A percentile compares a stretch with the other conserved stretches of the same genome.
Evolutionary conservation across 2,797 vertebrate species (phyloP).

Genomic region (Sebastolobus altivelis): DNA sequence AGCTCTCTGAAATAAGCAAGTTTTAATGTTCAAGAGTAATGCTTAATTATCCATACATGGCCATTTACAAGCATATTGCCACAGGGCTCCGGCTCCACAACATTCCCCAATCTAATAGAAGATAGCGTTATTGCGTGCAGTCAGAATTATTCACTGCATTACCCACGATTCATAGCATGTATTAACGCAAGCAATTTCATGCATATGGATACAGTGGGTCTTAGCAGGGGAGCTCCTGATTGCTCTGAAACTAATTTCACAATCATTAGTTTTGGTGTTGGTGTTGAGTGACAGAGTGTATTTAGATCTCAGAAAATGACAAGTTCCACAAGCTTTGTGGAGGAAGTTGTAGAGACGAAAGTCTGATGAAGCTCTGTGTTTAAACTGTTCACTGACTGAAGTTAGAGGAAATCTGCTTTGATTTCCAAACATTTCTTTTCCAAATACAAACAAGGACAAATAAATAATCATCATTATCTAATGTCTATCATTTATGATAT

Average conservation of each 20-base stretch:
- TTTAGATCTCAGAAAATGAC: constrained; percentile 73
- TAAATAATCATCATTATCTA: background rate
- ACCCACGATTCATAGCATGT: constrained; percentile 97
- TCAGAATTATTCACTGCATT: constrained; percentile 98
- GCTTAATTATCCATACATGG: constrained; percentile 91
- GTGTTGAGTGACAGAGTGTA: constrained; percentile 75
- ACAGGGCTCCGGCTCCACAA: constrained; percentile 89
- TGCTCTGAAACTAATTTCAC: constrained; percentile 99
- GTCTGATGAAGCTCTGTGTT: constrained; percentile 58
- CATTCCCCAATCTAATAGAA: constrained; percentile 91
- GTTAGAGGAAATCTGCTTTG: background rate
- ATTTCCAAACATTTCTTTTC: background rate
- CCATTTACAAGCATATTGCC: constrained; percentile 94
- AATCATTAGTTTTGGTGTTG: constrained; percentile 97
- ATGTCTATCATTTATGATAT: background rate
- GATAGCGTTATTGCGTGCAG: constrained; percentile 94
- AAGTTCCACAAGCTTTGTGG: constrained; percentile 60
- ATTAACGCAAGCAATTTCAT: constrained; percentile 99
- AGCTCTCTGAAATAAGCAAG: constrained; percentile 87
- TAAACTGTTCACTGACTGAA: constrained; percentile 25
- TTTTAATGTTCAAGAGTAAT: constrained; percentile 91
- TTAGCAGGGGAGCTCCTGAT: constrained; percentile 96
- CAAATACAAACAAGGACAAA: background rate
- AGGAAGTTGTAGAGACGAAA: constrained; percentile 81
- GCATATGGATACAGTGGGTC: constrained; percentile 99